phyloP scores from a whole-genome alignment of 2,797 vertebrate species.

The Mormyrops boulengeri region DNA sequence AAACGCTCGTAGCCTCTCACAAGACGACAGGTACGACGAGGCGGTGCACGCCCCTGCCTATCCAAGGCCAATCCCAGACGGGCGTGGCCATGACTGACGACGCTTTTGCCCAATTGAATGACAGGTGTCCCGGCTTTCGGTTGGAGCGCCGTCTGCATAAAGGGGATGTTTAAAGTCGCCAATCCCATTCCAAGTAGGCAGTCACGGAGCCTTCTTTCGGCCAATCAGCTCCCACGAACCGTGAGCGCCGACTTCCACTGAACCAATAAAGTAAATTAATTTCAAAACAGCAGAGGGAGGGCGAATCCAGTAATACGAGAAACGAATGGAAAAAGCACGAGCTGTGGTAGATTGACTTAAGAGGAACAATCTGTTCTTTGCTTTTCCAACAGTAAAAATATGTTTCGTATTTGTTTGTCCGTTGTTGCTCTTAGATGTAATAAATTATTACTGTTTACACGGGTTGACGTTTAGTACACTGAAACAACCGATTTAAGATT shows the following conservation, averaged over 20 bases:
- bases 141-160: neutral
- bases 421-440: neutral
- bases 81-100: conserved; percentile 15
- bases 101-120: conserved; percentile 36
- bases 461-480: neutral
- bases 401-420: neutral
- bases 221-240: neutral
- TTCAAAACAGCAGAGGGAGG: neutral
- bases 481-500: neutral
- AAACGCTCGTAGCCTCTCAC: conserved; percentile 59
- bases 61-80: conserved; percentile 38
- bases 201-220: neutral
- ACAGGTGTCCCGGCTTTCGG: neutral
- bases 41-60: conserved; percentile 29
- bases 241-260: neutral
- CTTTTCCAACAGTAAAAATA: neutral
- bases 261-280: conserved; percentile 7
- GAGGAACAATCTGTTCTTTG: neutral
- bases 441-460: neutral
- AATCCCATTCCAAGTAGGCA: neutral
- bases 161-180: neutral
- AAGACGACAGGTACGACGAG: conserved; percentile 69
- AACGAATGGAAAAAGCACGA: neutral
- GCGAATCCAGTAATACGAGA: neutral
- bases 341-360: neutral